phyloP scores from a whole-genome alignment of 2,797 vertebrate species.

The Tadarida brasiliensis region DNA sequence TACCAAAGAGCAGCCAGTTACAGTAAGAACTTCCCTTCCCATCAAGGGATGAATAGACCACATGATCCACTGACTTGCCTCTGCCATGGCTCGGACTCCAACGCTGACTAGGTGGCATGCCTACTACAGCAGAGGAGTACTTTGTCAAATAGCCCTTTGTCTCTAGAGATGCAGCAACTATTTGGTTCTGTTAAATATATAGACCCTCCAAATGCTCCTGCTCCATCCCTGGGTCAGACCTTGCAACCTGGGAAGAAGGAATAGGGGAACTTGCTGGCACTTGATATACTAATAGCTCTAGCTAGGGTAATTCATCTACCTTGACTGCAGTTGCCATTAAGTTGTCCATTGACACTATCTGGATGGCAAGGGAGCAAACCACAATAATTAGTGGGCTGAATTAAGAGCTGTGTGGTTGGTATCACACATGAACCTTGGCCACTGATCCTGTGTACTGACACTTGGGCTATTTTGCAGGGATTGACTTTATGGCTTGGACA shows the following conservation, averaged over 20 bases:
- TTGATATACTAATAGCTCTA: background rate
- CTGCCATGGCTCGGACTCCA: background rate
- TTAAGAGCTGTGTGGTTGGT: background rate
- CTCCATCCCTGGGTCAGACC: background rate
- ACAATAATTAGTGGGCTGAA: background rate
- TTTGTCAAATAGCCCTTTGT: background rate
- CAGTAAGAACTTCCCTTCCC: too few relatives aligned
- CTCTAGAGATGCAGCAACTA: background rate
- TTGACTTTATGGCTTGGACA: background rate
- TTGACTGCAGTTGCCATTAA: background rate
- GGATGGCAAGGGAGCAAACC: background rate
- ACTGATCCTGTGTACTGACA: background rate
- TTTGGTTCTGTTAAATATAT: background rate
- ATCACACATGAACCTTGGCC: background rate
- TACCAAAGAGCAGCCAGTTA: too few relatives aligned
- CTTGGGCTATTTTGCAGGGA: background rate
- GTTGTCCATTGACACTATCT: background rate
- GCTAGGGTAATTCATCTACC: background rate
- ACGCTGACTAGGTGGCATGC: background rate
- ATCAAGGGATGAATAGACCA: background rate
- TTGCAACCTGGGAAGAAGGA: background rate
- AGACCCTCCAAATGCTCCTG: background rate
- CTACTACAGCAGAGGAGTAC: background rate
- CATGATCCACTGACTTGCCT: background rate
- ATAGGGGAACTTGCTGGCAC: background rate